A percentile compares a stretch with the other conserved stretches of the same genome.
These are phyloP conservation scores for Halesus radiatus DNA, from an alignment of 1,140 invertebrate genomes.

Conservation along the genomic window DNA sequence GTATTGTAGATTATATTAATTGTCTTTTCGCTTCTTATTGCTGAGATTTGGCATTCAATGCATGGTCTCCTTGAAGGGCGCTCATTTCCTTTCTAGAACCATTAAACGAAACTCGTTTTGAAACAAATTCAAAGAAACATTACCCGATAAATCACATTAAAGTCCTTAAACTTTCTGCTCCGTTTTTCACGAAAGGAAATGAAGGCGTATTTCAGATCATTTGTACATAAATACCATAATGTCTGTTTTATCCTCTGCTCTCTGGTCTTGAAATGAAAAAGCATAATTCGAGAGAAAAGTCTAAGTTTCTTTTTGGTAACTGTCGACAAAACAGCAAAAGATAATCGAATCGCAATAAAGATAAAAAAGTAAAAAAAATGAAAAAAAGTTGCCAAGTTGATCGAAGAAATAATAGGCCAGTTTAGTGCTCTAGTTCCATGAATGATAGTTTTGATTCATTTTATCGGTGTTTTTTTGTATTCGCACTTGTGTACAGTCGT, in stretches of 20 bases:
- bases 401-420: conserved; percentile 43
- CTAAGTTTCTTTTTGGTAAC: conserved; percentile 55
- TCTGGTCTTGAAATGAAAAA: conserved; percentile 13
- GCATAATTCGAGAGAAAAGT: conserved; percentile 48
- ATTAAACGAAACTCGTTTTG: no score
- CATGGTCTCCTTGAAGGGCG: background rate
- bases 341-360: background rate
- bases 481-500: conserved; percentile 57
- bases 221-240: conserved; percentile 11
- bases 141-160: no score
- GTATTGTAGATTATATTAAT: background rate
- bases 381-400: background rate
- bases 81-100: conserved; percentile 13
- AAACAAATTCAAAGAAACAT: no score
- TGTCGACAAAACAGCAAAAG: conserved; percentile 15
- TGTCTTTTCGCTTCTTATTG: background rate
- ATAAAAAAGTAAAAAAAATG: no score
- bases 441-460: conserved; percentile 51
- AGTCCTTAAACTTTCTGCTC: background rate
- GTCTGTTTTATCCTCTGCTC: conserved; percentile 12
- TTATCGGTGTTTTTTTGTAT: conserved; percentile 52
- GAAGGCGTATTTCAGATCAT: conserved; percentile 11
- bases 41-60: conserved; percentile 2
- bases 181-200: conserved; percentile 27
- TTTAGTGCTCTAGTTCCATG: conserved; percentile 50